Base-by-base conservation (phyloP, 2,888 invertebrate genomes). In the Heliconius hortense region DNA sequence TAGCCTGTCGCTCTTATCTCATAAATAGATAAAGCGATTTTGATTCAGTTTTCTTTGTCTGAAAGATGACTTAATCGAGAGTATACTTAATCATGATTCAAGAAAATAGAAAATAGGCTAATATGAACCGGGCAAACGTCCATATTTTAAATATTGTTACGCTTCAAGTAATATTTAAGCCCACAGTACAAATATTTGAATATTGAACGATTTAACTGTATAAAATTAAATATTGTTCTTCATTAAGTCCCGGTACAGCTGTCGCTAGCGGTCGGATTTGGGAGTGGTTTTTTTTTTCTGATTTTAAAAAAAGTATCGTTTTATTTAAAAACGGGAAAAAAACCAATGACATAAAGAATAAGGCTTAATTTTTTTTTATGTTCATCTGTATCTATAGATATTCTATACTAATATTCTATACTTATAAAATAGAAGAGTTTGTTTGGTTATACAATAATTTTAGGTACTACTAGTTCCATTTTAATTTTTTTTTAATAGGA, bases 201-300 rank as follows among this genome's bases (percentile, higher is more conserved):
- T 28, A 56, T 66, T 66, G 39, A 39, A 66, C 39, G 11, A 39
- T 31, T 28, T 31, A 64, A 31, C 35, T 64, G 63, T 64, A 64
- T 68, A 31, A 68, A 53, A 53, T 68, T 48, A 48, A 68, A 66
- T 66, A 39, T 39, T 66, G 28, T 48, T 21, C 68, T 68, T 35
- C 35, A 68, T 68, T 31, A 31, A 53, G 26, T 21, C 18, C 48
- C 48, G 28, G 48, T 26, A 21, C 68, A 68, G 68, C 68, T 68
- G 68, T 53, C 48, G 68, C 68, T 48, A 28, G 53, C 31, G 68
- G 68, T 13, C 35, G n/a, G 13, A 1, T 4, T n/a, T 1, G 64
- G 35, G 63, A n/a, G n/a, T n/a, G 10, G n/a, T 56, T 21, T 18
- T 48, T 18, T 8, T n/a, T 56, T 56, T 53, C 21, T 53, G 8